Percentiles rank a stretch among this genome's conserved stretches.
phyloP scores from a whole-genome alignment of 2,113 vertebrate genomes.

The Lagopus leucura region DNA sequence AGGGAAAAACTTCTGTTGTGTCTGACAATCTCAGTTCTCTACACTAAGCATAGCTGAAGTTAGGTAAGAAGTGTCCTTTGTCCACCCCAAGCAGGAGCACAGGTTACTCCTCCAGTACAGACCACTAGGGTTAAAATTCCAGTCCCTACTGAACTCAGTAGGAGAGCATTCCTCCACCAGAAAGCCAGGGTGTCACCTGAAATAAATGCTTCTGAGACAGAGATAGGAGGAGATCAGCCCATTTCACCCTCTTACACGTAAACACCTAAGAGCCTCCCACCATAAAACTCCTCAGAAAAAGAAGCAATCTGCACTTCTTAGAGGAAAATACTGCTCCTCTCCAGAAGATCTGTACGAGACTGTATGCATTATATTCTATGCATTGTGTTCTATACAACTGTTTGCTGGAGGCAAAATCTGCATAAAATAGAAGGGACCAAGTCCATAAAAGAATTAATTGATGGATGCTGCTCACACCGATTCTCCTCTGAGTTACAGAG shows the following conservation, averaged over 20 bases:
- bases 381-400: neutral
- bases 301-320: neutral
- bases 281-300: neutral
- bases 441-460: neutral
- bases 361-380: neutral
- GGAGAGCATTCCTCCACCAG: neutral
- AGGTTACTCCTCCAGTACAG: neutral
- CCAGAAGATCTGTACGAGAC: neutral
- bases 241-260: neutral
- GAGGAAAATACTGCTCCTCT: neutral
- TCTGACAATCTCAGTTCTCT: neutral
- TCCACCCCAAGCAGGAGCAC: neutral
- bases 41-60: neutral
- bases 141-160: neutral
- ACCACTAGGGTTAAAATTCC: neutral
- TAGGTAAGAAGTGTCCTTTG: neutral
- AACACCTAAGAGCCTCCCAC: neutral
- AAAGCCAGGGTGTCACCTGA: neutral
- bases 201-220: neutral
- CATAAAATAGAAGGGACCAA: constrained; percentile 11
- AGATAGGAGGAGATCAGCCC: neutral
- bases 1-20: neutral
- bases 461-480: neutral
- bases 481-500: neutral
- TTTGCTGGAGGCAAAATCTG: neutral